Percentiles rank a stretch among this genome's conserved stretches.
These are phyloP conservation scores for Erythrolamprus reginae DNA, from an alignment of 2,113 vertebrate species.

Conservation along the genomic window DNA sequence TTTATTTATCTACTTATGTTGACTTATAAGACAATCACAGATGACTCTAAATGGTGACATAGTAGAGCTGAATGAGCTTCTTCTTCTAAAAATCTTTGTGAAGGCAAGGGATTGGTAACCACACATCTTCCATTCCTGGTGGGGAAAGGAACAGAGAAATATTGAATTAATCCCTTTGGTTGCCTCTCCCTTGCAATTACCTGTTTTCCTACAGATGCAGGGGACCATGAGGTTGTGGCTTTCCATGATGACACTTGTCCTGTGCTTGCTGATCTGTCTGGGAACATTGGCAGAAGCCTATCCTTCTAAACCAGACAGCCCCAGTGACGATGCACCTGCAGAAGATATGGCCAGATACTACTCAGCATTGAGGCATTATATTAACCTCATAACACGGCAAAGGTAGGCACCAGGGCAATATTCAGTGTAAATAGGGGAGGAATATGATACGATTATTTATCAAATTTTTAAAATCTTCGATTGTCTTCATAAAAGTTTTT, in stretches of 20 bases:
- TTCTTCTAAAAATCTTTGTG: not conserved
- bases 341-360: conserved; percentile 98
- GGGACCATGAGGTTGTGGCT: conserved; percentile 79
- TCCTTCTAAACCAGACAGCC: conserved; percentile 93
- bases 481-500: not conserved
- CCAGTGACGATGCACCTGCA: conserved; percentile 88
- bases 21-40: not conserved
- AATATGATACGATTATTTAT: not conserved
- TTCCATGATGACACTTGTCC: conserved; percentile 77
- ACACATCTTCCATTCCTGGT: not conserved
- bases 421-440: not conserved
- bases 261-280: conserved; percentile 86
- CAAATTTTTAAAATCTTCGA: not conserved
- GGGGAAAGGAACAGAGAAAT: not conserved
- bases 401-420: conserved; percentile 70
- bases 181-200: not conserved
- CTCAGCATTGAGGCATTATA: conserved; percentile 95
- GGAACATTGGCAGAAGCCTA: conserved; percentile 86
- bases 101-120: not conserved
- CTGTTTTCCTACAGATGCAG: conserved; percentile 76
- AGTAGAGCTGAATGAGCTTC: not conserved
- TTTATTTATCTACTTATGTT: not conserved
- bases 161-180: not conserved
- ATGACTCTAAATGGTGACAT: not conserved
- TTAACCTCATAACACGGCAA: conserved; percentile 98